phyloP scores from a whole-genome alignment of 2,797 vertebrate species.

The Ambastaia sidthimunki region DNA sequence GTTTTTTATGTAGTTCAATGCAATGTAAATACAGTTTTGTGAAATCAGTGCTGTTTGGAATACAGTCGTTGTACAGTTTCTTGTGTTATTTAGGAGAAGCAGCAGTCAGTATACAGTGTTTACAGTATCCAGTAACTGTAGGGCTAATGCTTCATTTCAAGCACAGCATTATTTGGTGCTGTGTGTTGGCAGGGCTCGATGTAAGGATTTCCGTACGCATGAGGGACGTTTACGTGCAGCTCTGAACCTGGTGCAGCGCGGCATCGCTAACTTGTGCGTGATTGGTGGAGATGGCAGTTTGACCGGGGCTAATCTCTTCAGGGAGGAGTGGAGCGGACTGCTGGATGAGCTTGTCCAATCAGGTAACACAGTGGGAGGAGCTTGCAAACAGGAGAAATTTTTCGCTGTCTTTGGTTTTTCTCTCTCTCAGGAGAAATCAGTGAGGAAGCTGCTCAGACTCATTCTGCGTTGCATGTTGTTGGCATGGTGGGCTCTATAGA shows the following conservation, averaged over 20 bases:
- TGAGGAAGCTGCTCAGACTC: constrained; percentile 75
- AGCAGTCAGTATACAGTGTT: too few species aligned
- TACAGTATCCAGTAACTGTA: too few species aligned
- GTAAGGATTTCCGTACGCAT: constrained; percentile 86
- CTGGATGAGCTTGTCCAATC: constrained; percentile 83
- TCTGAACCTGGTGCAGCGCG: constrained; percentile 84
- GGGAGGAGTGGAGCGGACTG: constrained; percentile 91
- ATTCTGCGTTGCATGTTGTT: too few species aligned
- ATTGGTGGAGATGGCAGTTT: constrained; percentile 96
- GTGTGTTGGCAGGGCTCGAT: constrained; percentile 71
- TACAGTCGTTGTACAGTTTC: too few species aligned
- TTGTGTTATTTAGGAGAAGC: too few species aligned
- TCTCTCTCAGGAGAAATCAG: constrained; percentile 71
- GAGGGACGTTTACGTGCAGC: constrained; percentile 94
- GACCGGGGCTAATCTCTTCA: constrained; percentile 95
- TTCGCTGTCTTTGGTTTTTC: background rate
- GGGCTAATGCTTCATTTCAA: background rate
- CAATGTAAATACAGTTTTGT: too few species aligned
- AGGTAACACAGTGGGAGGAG: constrained; percentile 73
- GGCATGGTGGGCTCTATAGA: too few species aligned
- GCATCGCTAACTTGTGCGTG: constrained; percentile 96
- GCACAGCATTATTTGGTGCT: background rate
- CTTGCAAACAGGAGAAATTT: too few species aligned
- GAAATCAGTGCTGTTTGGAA: too few species aligned
- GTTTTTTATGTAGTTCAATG: too few species aligned